A percentile compares a stretch with the other conserved stretches of the same genome.
Conservation (phyloP, 2,888 invertebrate genomes). For the Meiosimyza decipiens region DNA sequence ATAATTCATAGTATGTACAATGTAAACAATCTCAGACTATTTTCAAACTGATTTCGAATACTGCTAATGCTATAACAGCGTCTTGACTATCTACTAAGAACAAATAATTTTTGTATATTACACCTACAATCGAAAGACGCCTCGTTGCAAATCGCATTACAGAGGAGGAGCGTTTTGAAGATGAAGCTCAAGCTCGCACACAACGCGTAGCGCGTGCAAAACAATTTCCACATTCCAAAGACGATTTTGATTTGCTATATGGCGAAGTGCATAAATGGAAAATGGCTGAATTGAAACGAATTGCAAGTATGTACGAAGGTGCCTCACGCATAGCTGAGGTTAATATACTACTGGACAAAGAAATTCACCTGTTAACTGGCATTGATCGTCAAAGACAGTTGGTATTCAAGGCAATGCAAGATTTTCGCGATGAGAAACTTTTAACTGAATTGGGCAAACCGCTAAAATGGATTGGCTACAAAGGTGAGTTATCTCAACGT, state of each 20-base stretch:
- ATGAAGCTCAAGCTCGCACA: slow-evolving; percentile 60
- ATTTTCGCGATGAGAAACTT: slow-evolving; percentile 73
- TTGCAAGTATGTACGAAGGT: slow-evolving; percentile 74
- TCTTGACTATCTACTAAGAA: too few species aligned
- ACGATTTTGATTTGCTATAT: slow-evolving; percentile 81
- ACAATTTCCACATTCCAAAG: slow-evolving; percentile 77
- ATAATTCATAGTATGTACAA: too few species aligned
- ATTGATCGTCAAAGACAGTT: slow-evolving; percentile 76
- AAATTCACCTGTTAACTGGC: slow-evolving; percentile 70
- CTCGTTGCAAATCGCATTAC: slow-evolving; percentile 66
- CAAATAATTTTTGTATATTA: too few species aligned
- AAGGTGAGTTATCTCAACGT: slow-evolving; percentile 66
- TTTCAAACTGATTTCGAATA: too few species aligned
- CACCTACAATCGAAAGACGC: slow-evolving; percentile 57
- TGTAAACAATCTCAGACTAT: too few species aligned
- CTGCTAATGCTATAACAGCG: too few species aligned
- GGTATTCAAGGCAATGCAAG: slow-evolving; percentile 72
- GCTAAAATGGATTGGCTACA: slow-evolving; percentile 79
- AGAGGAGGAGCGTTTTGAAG: slow-evolving; percentile 54
- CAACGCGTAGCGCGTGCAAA: slow-evolving; percentile 73
- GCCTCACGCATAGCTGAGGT: slow-evolving; percentile 79
- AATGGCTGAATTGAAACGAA: slow-evolving; percentile 71
- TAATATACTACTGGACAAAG: slow-evolving; percentile 77
- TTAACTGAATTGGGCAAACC: slow-evolving; percentile 78
- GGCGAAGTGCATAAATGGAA: slow-evolving; percentile 67